Evolutionary conservation across 1,140 invertebrate genomes (phyloP), one percentile per base, ranked within the genome.

Genomic region (Drosophila pseudoananassae): DNA sequence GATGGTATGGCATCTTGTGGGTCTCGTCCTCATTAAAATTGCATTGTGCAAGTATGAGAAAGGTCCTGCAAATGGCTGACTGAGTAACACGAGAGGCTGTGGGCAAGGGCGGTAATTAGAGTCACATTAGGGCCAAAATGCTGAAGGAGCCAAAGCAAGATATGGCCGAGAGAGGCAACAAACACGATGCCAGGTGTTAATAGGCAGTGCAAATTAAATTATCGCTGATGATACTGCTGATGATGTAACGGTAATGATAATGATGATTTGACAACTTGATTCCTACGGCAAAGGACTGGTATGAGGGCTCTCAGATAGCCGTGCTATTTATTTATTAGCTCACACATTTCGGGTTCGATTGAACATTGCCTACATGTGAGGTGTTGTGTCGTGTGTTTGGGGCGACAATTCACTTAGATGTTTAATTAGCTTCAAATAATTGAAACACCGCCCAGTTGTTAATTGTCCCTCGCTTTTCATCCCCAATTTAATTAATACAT

Each of bases 401-500:
- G 77, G 80, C 70, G 85, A 78, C 74, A 85, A 90, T 85, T 90
- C 80, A 69, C 77, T 81, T 85, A 90, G 73, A 75, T 90, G 78
- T 54, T 82, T 90, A 90, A 90, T 90, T 90, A 85, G 72, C 85
- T 70, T 76, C 71, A 90, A 90, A 90, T 90, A 90, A 90, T 83
- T 83, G 78, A 80, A 83, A 69, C 71, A 69, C 50, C 56, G 69
- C 53, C 46, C 33, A 36, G 71, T 50, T 31, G 63, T 55, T 69
- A 68, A 68, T 55, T 69, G 61, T 55, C 5, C n/a, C 50, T 17
- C 33, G 25, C 17, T 36, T 17, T 64, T 49, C 38, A 15, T 15
- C 31, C 7, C 17, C 43, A 20, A 46, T 65, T 75, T 75, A 75
- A 75, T 75, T 20, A 20, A 20, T 20, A 20, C 20, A 20, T 20